Base-by-base conservation (phyloP, 2,797 vertebrate genomes). In the Eptatretus atami region DNA sequence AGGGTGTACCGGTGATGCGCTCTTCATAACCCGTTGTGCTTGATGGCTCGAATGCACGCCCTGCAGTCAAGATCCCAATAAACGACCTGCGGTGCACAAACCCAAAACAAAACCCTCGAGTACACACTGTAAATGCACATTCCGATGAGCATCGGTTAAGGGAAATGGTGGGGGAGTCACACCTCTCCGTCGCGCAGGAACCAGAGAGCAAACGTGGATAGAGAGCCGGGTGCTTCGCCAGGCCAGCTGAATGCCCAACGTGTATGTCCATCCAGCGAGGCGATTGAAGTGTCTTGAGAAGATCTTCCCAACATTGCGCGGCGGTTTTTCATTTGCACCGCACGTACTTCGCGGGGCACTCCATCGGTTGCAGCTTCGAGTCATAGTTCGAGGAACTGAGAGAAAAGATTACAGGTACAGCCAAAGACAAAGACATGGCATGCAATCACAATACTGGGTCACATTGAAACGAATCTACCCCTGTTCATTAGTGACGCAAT, bases 231-330 rank as follows among this genome's bases (percentile, higher is more conserved):
- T 95, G 85, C 64, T 92, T 95, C 67, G 82, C 80, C 71, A 98
- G 76, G 72, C n/a, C 86, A 95, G 73, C 82, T 94, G 67, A n/a
- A 98, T 78, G 15, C n/a, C 86, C 87, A 74, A 95, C 88, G 70
- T 81, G 77, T n/a, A 73, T 98, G 92, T 14, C 92, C 92, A 65
- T 94, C 92, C 73, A 98, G 73, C 0, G 88, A 83, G 31, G 77
- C 79, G 69, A 98, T n/a, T 68, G 70, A 98, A 98, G 9, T n/a
- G 92, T 88, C 69, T 95, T 98, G 92, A 84, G 71, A 98, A 94
- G 31, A 95, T 13, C 82, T 77, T 61, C 95, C 86, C 31, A 98
- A 71, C 69, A n/a, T 96, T 96, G 9, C n/a, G 83, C 84, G 67
- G 86, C 84, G 70, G n/a, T n/a, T n/a, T n/a, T 98, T 98, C 68